Percentiles rank a stretch among this genome's conserved stretches.
Evolutionary conservation across 2,797 vertebrate species (phyloP).

Genomic region (Gouania willdenowi): DNA sequence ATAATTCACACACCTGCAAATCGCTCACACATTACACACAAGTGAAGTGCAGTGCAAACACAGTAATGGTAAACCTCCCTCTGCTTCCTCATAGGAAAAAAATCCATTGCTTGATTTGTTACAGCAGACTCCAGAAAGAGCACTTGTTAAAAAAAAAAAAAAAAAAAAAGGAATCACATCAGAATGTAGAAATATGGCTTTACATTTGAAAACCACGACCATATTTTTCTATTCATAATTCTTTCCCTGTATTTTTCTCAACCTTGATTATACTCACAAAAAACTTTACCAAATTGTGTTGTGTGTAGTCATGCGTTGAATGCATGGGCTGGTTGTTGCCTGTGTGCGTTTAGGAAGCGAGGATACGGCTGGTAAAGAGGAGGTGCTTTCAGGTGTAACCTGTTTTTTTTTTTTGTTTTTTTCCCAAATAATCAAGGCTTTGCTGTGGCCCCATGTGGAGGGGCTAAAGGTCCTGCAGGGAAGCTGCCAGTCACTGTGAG

Average conservation of each 20-base stretch:
- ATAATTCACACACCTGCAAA: constrained; percentile 12
- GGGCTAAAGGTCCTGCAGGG: constrained; percentile 59
- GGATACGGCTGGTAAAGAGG: constrained; percentile 70
- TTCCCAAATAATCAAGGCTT: constrained; percentile 65
- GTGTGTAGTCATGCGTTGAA: constrained; percentile 41
- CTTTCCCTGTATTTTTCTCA: constrained; percentile 24
- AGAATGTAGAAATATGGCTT: constrained; percentile 78
- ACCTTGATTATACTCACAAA: constrained; percentile 43
- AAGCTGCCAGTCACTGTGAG: constrained; percentile 64
- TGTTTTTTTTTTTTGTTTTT: too few relatives aligned
- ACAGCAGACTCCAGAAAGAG: constrained; percentile 81
- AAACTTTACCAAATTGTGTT: too few relatives aligned
- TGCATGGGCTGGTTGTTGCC: constrained; percentile 20
- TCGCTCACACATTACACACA: constrained; percentile 15
- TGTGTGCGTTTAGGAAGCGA: constrained; percentile 38
- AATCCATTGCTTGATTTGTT: constrained; percentile 73
- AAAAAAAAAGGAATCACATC: constrained; percentile 1
- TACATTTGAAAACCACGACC: constrained; percentile 72
- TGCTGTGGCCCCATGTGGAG: constrained; percentile 62
- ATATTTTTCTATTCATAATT: constrained; percentile 32
- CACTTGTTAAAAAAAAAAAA: constrained; percentile 69
- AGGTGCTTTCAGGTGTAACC: constrained; percentile 70
- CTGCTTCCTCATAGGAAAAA: constrained; percentile 37
- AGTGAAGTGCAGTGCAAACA: constrained; percentile 57
- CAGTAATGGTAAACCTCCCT: constrained; percentile 54